phyloP scores from a whole-genome alignment of 2,888 invertebrate genomes.

The Agrochola lychnidis region DNA sequence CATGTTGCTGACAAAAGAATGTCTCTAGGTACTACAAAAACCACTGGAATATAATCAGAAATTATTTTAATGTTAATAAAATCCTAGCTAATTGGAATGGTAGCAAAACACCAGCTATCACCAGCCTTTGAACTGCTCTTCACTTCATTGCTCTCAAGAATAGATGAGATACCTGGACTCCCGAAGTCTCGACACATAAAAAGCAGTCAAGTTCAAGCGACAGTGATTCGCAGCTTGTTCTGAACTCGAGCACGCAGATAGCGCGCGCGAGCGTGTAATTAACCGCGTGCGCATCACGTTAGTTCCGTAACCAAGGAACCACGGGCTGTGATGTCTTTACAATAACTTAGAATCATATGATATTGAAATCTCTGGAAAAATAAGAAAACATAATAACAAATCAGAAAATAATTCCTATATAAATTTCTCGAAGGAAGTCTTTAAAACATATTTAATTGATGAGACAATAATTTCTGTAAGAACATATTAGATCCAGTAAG shows the following conservation, averaged over 20 bases:
- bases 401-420: background rate
- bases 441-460: background rate
- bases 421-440: background rate
- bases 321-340: slow-evolving; percentile 20
- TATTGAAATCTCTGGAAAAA: background rate
- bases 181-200: background rate
- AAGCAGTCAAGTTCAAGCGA: slow-evolving; percentile 14
- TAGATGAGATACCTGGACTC: too few species aligned
- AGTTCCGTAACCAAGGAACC: slow-evolving; percentile 38
- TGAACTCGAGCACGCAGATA: slow-evolving; percentile 1
- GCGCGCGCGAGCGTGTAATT: slow-evolving; percentile 44
- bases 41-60: background rate
- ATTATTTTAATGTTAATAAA: background rate
- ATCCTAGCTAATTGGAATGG: background rate
- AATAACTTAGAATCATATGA: background rate
- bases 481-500: slow-evolving; percentile 1
- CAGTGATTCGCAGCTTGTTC: slow-evolving; percentile 10
- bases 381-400: background rate
- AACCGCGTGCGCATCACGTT: slow-evolving; percentile 57
- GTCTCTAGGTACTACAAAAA: background rate
- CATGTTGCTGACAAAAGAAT: background rate
- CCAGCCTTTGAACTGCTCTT: background rate
- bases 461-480: background rate
- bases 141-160: background rate
- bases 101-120: background rate